Evolutionary conservation across 2,113 vertebrate genomes (phyloP).

Genomic region (Butorides virescens): DNA sequence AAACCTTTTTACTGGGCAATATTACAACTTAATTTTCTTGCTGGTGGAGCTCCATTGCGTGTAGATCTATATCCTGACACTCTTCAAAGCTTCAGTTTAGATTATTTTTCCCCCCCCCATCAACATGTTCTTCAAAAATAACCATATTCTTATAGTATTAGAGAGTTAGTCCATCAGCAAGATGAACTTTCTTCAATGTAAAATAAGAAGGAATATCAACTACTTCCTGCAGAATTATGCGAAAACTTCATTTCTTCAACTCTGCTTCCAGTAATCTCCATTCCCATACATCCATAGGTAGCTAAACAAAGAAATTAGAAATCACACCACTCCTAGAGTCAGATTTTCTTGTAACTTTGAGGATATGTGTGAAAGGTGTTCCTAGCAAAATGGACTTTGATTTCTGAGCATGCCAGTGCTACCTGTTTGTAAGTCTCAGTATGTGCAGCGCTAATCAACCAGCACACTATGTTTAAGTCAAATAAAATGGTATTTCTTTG

Average conservation of each 20-base stretch:
- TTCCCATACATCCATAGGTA: not conserved
- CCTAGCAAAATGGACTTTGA: not conserved
- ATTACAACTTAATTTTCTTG: not conserved
- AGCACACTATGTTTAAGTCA: not conserved
- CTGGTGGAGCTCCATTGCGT: not conserved
- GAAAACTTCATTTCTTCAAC: not conserved
- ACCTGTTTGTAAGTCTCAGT: not conserved
- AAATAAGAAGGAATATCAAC: not conserved
- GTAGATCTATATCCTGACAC: not conserved
- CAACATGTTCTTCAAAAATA: not conserved
- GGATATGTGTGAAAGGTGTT: not conserved
- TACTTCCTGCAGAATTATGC: not conserved
- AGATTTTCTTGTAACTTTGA: not conserved
- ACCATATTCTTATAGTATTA: not conserved
- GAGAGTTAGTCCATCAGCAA: not conserved
- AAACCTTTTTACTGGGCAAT: not conserved
- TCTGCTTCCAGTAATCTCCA: not conserved
- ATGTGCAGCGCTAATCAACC: not conserved
- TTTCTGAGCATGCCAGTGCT: not conserved
- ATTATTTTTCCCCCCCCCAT: not conserved
- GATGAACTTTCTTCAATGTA: not conserved
- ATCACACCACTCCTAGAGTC: not conserved
- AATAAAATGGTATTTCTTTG: not conserved
- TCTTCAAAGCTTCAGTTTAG: not conserved
- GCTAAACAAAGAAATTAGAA: not conserved